These are phyloP conservation scores for Glareola pratincola DNA, from an alignment of 2,113 vertebrate species.

Conservation along the genomic window DNA sequence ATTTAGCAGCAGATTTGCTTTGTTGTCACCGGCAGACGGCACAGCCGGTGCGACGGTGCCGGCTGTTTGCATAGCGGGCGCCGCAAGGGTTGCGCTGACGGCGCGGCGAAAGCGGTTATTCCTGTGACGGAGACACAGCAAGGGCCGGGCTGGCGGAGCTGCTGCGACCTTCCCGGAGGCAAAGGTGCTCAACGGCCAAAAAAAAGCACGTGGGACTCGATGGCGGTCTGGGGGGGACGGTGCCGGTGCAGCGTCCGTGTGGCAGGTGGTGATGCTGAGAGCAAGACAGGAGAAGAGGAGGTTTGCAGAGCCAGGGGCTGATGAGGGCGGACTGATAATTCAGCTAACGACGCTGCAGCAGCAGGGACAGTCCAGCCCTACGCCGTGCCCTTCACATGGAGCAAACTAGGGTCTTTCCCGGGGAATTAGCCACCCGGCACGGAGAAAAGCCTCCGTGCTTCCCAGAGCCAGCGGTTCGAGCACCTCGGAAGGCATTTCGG, in stretches of 20 bases:
- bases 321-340: neutral
- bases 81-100: neutral
- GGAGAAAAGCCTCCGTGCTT: neutral
- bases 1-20: neutral
- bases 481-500: neutral
- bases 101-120: rapidly evolving
- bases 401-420: neutral
- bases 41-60: rapidly evolving
- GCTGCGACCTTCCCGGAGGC: neutral
- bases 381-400: neutral
- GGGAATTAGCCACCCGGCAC: rapidly evolving
- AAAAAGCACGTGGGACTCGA: rapidly evolving
- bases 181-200: neutral
- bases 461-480: neutral
- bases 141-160: neutral
- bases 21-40: neutral
- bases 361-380: neutral
- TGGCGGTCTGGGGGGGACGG: rapidly evolving
- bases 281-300: neutral
- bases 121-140: rapidly evolving
- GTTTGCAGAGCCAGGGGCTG: neutral
- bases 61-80: rapidly evolving
- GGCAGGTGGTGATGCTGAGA: neutral
- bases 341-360: neutral
- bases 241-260: rapidly evolving